These are phyloP conservation scores for Aphaenogaster ashmeadi DNA, from an alignment of 1,140 invertebrate genomes.

Conservation along the genomic window DNA sequence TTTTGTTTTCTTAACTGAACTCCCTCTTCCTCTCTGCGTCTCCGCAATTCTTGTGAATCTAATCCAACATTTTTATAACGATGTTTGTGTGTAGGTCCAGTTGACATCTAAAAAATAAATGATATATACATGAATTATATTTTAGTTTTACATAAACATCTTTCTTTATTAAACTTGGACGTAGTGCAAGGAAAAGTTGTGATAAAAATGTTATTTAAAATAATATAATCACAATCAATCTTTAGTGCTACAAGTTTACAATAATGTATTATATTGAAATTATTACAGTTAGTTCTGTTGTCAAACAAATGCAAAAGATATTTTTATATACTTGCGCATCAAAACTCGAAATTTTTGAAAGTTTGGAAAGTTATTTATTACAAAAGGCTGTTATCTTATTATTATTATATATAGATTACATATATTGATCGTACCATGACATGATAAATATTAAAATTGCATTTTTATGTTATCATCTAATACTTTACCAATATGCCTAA, in stretches of 20 bases:
- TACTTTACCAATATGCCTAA: neutral
- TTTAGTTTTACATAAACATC: neutral
- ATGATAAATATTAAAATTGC: neutral
- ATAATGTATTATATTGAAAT: neutral
- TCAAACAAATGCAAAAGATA: neutral
- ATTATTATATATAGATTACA: neutral
- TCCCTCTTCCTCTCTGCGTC: conserved; percentile 98
- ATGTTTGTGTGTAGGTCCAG: conserved; percentile 93
- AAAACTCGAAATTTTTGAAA: neutral
- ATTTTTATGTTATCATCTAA: neutral
- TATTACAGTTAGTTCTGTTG: neutral
- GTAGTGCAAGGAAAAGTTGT: neutral
- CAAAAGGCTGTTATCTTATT: neutral
- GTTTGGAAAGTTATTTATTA: neutral
- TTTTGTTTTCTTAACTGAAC: conserved; percentile 98
- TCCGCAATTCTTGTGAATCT: conserved; percentile 96
- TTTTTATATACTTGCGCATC: neutral
- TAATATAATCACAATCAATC: neutral
- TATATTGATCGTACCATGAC: neutral
- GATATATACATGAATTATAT: neutral
- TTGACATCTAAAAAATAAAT: conserved; percentile 90
- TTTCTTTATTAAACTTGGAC: neutral
- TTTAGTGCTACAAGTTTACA: neutral
- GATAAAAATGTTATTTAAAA: conserved; percentile 7
- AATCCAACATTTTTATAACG: conserved; percentile 98